These are phyloP conservation scores for Pseudomyrmex sp. DNA, from an alignment of 1,140 invertebrate genomes.

Conservation along the genomic window DNA sequence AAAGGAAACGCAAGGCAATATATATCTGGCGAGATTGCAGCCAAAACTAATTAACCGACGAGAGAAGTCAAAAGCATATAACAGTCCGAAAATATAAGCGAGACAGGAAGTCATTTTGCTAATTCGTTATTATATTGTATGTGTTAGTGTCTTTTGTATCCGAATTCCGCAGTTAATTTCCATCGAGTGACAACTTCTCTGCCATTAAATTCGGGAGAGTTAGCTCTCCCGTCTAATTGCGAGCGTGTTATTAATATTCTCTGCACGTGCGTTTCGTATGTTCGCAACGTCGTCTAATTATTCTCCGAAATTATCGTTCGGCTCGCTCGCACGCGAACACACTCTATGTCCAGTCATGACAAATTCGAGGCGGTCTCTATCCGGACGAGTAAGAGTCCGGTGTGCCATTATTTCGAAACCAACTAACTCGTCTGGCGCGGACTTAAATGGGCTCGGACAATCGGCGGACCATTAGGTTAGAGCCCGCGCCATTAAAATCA, in stretches of 20 bases:
- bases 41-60: slow-evolving; percentile 34
- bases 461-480: slow-evolving; percentile 78
- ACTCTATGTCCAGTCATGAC: slow-evolving; percentile 18
- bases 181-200: slow-evolving; percentile 49
- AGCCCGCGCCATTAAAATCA: slow-evolving; percentile 81
- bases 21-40: slow-evolving; percentile 14
- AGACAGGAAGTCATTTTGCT: slow-evolving; percentile 34
- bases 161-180: slow-evolving; percentile 48
- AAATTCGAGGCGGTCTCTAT: slow-evolving; percentile 45
- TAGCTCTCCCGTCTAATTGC: slow-evolving; percentile 46
- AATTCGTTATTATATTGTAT: slow-evolving; percentile 19
- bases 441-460: slow-evolving; percentile 78
- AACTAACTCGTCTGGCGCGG: slow-evolving; percentile 69
- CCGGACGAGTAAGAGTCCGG: slow-evolving; percentile 40
- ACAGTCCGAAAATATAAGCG: slow-evolving; percentile 47
- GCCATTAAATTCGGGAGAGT: slow-evolving; percentile 54
- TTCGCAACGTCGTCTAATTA: slow-evolving; percentile 53
- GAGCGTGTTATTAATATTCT: slow-evolving; percentile 68
- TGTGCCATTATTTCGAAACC: slow-evolving; percentile 71
- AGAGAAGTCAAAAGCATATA: slow-evolving; percentile 1
- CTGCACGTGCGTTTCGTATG: slow-evolving; percentile 42
- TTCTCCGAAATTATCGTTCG: slow-evolving; percentile 67
- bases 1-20: background rate
- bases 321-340: background rate
- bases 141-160: slow-evolving; percentile 32